Base-by-base conservation (phyloP, 1,140 invertebrate genomes). In the Microplitis mediator region DNA sequence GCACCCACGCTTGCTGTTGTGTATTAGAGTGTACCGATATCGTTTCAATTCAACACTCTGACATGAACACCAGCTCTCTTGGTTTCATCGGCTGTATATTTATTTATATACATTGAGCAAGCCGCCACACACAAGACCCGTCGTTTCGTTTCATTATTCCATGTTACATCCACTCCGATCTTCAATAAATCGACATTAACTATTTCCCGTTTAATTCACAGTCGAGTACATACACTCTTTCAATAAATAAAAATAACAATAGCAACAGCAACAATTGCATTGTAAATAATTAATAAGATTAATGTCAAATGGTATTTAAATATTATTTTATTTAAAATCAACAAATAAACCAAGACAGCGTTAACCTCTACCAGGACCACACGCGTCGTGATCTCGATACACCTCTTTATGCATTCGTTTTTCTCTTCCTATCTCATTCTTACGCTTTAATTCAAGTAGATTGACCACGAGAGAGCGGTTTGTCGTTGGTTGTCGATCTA, bases 381-480 rank as follows among this genome's bases (percentile, higher is more conserved):
- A 79, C 77, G 74, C 77, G 73, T 77, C 62, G 77, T 69, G 71
- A 79, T 77, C 76, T 75, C 74, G 74, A 76, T 77, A 71, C 74
- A 64, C 67, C 60, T 62, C 60, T 62, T 35, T 11, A 76, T 76
- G 69, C 73, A 60, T 62, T 34, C 34, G 8, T 62, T 35, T 11
- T 62, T 8, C 39, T 13, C 23, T 64, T 35, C 31, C 36, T 50
- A 13, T 64, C 13, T 51, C 65, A 13, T 13, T 67, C 65, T 54
- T 34, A 13, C 50, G 11, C 32, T 39, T 45, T 45, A 45, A 45
- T 45, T 45, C 39, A 45, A 45, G 56, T 58, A n/a, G 56, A 58
- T 58, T 58, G 56, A 58, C 14, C 56, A 23, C 56, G 23, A 31
- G 51, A 54, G 51, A 54, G 51, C 51, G 14, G 56, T 58, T 58